Evolutionary conservation across 2,797 vertebrate species (phyloP).

Genomic region (Pseudotriccus pelzelni): DNA sequence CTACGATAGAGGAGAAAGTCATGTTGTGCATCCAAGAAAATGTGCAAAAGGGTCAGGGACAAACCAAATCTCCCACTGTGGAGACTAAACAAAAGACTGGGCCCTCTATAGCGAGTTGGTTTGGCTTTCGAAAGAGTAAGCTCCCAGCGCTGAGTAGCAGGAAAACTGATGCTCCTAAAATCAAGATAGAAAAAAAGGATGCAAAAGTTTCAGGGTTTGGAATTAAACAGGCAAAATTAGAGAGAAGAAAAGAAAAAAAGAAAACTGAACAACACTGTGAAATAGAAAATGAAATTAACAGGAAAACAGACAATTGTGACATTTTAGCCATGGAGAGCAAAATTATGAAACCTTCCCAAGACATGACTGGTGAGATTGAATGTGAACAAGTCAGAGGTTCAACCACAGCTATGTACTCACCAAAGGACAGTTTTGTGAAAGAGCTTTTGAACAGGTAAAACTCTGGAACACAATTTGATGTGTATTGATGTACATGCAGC

Average conservation of each 20-base stretch:
- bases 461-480: neutral
- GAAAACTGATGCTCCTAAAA: slow-evolving; percentile 82
- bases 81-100: slow-evolving; percentile 84
- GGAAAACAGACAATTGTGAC: slow-evolving; percentile 66
- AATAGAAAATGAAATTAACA: slow-evolving; percentile 74
- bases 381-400: slow-evolving; percentile 52
- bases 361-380: neutral
- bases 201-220: slow-evolving; percentile 83
- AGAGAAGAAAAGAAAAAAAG: slow-evolving; percentile 89
- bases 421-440: slow-evolving; percentile 86
- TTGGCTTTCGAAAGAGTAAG: slow-evolving; percentile 89
- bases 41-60: slow-evolving; percentile 87
- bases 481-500: neutral
- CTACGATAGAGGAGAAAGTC: slow-evolving; percentile 93
- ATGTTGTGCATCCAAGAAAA: slow-evolving; percentile 95
- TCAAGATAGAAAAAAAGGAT: slow-evolving; percentile 88
- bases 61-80: slow-evolving; percentile 76
- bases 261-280: slow-evolving; percentile 79
- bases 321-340: slow-evolving; percentile 45
- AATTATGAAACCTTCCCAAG: slow-evolving; percentile 34
- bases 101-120: slow-evolving; percentile 91
- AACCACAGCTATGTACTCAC: slow-evolving; percentile 68
- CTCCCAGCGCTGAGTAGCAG: slow-evolving; percentile 85
- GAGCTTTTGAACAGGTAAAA: slow-evolving; percentile 89
- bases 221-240: slow-evolving; percentile 82